Conservation (phyloP, 2,888 invertebrate species). For the Apamea anceps region DNA sequence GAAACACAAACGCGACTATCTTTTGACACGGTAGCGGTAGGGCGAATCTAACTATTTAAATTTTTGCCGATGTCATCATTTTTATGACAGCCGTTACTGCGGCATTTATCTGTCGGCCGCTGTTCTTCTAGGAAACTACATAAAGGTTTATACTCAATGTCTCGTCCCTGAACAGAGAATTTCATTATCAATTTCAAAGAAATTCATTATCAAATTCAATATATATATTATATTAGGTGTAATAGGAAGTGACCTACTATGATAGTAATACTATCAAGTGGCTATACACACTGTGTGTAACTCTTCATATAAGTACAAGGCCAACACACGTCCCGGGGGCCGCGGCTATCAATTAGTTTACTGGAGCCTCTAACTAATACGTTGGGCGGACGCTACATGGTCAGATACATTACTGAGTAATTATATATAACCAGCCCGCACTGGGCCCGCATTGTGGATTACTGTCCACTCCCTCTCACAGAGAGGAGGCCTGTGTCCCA, state of each 20-base stretch:
- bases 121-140: background rate
- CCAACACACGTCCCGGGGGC: conserved; percentile 45
- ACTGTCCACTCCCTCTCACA: no score
- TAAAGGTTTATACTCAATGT: background rate
- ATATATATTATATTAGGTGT: no score
- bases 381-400: background rate
- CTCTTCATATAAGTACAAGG: conserved; percentile 50
- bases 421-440: background rate
- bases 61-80: background rate
- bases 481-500: background rate
- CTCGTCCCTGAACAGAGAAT: background rate
- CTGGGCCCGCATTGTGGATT: no score
- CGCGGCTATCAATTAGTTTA: conserved; percentile 48
- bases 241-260: conserved; percentile 37
- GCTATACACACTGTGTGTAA: background rate
- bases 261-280: background rate
- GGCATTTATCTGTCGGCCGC: background rate
- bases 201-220: no score
- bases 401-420: conserved; percentile 5
- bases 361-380: conserved; percentile 36
- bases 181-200: no score
- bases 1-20: no score
- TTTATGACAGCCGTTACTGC: background rate
- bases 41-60: background rate
- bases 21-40: background rate